A percentile compares a stretch with the other conserved stretches of the same genome.
Conservation (phyloP, 1,140 invertebrate genomes). For the Vollenhovia emeryi region DNA sequence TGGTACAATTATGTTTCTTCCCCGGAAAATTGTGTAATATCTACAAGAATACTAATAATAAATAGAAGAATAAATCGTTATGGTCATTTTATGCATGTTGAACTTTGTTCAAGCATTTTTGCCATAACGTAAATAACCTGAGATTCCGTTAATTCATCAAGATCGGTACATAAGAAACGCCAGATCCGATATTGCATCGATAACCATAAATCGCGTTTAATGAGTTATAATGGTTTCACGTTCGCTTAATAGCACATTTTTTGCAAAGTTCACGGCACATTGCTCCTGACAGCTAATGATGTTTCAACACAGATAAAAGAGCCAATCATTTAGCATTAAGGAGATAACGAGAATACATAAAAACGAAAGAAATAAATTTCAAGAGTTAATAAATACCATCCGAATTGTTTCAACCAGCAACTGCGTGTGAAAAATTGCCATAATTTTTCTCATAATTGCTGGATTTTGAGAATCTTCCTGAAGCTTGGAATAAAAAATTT, state of each 20-base stretch:
- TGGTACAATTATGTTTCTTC: neutral
- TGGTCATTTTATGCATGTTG: neutral
- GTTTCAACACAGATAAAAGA: neutral
- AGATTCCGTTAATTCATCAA: slow-evolving; percentile 32
- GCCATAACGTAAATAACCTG: neutral
- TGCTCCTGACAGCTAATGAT: slow-evolving; percentile 2
- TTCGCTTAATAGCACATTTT: slow-evolving; percentile 31
- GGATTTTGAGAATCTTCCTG: neutral
- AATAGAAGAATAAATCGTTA: neutral
- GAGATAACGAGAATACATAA: neutral
- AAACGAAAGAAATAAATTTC: neutral
- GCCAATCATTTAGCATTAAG: neutral
- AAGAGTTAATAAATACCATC: neutral
- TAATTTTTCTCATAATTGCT: neutral
- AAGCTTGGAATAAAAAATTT: neutral
- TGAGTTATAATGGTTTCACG: slow-evolving; percentile 52
- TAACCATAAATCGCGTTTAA: slow-evolving; percentile 50
- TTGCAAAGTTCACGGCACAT: neutral
- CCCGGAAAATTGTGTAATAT: neutral
- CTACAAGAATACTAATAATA: neutral
- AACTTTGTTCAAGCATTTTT: neutral
- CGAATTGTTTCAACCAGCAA: neutral
- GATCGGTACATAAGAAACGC: neutral
- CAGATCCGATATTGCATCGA: slow-evolving; percentile 5
- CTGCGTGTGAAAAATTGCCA: neutral